Evolutionary conservation across 2,888 invertebrate species (phyloP).

Genomic region (Alentia gelatinosa): DNA sequence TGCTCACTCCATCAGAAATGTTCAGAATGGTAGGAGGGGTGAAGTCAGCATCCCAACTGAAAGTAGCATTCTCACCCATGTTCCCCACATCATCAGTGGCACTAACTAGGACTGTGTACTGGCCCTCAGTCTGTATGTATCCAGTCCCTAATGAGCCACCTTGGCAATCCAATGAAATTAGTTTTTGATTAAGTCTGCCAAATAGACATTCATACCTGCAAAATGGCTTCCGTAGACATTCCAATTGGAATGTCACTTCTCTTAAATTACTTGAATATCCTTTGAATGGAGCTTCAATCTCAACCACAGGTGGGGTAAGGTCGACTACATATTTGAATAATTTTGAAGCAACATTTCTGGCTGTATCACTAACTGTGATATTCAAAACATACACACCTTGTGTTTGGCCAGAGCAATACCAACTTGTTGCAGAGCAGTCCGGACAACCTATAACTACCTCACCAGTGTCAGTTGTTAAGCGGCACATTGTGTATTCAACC

Average conservation of each 20-base stretch:
- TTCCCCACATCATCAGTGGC: constrained; percentile 17
- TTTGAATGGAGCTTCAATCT: neutral
- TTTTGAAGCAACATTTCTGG: neutral
- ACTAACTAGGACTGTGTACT: neutral
- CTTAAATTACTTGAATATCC: neutral
- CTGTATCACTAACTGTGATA: neutral
- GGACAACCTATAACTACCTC: neutral
- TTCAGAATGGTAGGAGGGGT: neutral
- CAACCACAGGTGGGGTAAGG: neutral
- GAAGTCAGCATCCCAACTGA: neutral
- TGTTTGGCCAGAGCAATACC: neutral
- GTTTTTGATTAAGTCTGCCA: neutral
- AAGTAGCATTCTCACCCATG: neutral
- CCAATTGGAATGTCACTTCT: neutral
- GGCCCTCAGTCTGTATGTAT: neutral
- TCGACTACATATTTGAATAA: neutral
- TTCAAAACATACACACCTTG: neutral
- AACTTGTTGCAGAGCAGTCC: neutral
- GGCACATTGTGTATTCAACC: neutral
- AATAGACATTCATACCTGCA: neutral
- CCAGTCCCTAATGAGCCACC: neutral
- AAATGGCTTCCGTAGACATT: neutral
- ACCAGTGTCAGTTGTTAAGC: neutral
- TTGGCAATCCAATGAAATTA: neutral
- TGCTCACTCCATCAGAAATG: neutral